phyloP scores from a whole-genome alignment of 2,888 invertebrate genomes.

The Trichogramma evanescens region DNA sequence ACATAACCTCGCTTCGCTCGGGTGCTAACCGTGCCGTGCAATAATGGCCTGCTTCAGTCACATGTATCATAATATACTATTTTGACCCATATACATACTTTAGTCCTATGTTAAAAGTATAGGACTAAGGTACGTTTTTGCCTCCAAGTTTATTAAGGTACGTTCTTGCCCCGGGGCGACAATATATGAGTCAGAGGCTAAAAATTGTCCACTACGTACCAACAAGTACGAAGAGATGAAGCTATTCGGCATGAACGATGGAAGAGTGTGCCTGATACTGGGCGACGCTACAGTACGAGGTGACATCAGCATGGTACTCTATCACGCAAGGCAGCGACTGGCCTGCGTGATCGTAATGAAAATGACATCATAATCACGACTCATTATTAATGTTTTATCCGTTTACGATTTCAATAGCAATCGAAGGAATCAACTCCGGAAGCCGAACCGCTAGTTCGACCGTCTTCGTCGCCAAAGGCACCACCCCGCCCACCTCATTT shows the following conservation, averaged over 20 bases:
- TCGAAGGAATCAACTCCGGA: background rate
- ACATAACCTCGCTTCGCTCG: no score
- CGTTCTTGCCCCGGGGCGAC: no score
- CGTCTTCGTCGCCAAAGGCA: background rate
- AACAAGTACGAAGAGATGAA: constrained; percentile 82
- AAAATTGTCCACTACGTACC: no score
- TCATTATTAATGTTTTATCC: no score
- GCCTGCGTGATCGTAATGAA: constrained; percentile 76
- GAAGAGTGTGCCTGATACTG: constrained; percentile 54
- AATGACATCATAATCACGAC: constrained; percentile 66
- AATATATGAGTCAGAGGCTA: no score
- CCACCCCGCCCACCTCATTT: background rate
- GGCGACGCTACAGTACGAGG: constrained; percentile 66
- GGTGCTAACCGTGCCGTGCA: no score
- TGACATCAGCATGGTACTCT: constrained; percentile 75
- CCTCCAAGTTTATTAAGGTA: no score
- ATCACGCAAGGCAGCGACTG: constrained; percentile 80
- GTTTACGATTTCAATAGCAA: background rate
- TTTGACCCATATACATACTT: no score
- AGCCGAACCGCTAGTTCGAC: background rate
- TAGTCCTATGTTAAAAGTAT: no score
- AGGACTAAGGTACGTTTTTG: no score
- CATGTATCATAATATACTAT: no score
- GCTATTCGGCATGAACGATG: constrained; percentile 63
- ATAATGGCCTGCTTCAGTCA: no score